Evolutionary conservation across 2,113 vertebrate genomes (phyloP).

Genomic region (Orycteropus afer): DNA sequence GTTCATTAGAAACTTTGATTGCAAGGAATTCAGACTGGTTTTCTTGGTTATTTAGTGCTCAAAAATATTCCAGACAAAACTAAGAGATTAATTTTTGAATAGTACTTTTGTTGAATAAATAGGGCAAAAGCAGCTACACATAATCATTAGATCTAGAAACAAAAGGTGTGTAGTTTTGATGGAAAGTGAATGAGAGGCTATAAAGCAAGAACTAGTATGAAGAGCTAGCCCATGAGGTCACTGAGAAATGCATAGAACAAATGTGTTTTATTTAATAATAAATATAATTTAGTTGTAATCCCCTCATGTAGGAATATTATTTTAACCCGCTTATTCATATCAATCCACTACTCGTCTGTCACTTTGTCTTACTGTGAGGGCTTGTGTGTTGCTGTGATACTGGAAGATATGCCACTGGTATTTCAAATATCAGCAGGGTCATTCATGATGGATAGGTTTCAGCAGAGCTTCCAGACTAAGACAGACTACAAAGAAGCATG

Average conservation of each 20-base stretch:
- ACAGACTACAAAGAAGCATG: no score
- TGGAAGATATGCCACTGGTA: no score
- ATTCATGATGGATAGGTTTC: no score
- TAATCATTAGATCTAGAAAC: neutral
- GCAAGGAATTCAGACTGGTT: neutral
- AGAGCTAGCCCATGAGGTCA: neutral
- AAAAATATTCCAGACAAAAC: neutral
- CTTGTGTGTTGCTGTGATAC: no score
- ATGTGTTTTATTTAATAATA: neutral
- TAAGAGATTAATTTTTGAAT: conserved; percentile 29
- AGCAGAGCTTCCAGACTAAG: no score
- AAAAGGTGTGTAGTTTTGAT: neutral
- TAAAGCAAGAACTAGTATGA: neutral
- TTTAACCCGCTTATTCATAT: neutral
- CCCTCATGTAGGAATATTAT: neutral
- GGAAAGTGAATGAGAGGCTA: neutral
- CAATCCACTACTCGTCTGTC: no score
- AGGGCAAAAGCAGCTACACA: neutral
- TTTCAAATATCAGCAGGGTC: no score
- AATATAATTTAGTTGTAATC: neutral
- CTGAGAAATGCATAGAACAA: neutral
- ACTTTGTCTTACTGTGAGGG: no score
- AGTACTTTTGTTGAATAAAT: neutral
- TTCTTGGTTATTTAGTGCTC: neutral
- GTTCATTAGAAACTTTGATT: neutral